Conservation (phyloP, 2,113 vertebrate genomes). For the Notechis scutatus region DNA sequence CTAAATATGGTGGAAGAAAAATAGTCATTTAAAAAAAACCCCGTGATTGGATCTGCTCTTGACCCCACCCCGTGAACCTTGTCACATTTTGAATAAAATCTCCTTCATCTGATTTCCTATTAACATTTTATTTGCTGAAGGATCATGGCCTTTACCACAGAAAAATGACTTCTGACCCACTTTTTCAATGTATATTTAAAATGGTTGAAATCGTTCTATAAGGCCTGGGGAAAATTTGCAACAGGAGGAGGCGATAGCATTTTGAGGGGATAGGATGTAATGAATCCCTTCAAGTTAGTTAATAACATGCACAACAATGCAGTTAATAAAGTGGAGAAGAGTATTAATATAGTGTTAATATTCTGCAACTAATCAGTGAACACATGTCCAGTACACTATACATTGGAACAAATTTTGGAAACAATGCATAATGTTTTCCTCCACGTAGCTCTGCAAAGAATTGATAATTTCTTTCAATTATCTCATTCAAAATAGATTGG, state of each 20-base stretch:
- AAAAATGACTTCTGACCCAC: not conserved
- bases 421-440: not conserved
- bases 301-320: not conserved
- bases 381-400: not conserved
- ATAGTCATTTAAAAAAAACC: not conserved
- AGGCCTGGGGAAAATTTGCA: not conserved
- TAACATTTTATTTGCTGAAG: not conserved
- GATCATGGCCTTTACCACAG: not conserved
- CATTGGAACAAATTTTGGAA: not conserved
- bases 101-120: not conserved
- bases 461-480: not conserved
- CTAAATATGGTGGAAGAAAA: slow-evolving; percentile 13
- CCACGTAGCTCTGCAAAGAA: not conserved
- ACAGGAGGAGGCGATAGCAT: not conserved
- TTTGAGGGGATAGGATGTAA: not conserved
- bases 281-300: not conserved
- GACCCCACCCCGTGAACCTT: not conserved
- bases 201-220: not conserved
- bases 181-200: not conserved
- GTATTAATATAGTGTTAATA: not conserved
- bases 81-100: not conserved
- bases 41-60: not conserved
- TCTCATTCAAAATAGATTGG: not conserved
- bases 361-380: not conserved
- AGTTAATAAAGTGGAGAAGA: not conserved